Percentiles rank a stretch among this genome's conserved stretches.
These are phyloP conservation scores for Noturus placidus DNA, from an alignment of 2,113 vertebrate species.

Conservation along the genomic window DNA sequence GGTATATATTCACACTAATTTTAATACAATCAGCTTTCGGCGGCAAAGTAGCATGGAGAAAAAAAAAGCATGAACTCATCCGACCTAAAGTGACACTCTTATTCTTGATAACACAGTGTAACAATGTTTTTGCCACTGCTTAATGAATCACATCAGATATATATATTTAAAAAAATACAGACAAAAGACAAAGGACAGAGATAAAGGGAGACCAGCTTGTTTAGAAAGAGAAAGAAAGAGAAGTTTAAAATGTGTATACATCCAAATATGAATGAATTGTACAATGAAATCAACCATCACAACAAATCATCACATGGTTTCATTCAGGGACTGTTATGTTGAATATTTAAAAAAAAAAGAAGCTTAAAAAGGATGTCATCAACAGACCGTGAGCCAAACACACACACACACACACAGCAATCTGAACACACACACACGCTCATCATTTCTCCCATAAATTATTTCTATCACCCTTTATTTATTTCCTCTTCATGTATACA, in stretches of 20 bases:
- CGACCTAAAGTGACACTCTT: conserved; percentile 65
- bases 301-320: not conserved
- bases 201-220: not conserved
- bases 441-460: not conserved
- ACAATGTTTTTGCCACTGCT: conserved; percentile 67
- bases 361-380: not conserved
- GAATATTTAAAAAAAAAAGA: not conserved
- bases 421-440: not conserved
- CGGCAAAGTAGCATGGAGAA: conserved; percentile 58
- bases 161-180: conserved; percentile 41
- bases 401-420: not conserved
- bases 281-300: not conserved
- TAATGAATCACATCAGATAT: conserved; percentile 70
- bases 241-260: not conserved
- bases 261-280: not conserved
- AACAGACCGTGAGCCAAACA: not conserved
- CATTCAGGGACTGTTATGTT: not conserved
- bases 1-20: not conserved
- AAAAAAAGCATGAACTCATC: conserved; percentile 43
- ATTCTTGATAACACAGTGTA: conserved; percentile 63
- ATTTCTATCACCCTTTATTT: not conserved
- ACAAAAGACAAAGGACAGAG: conserved; percentile 57
- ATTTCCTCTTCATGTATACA: not conserved
- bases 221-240: not conserved
- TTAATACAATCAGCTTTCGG: conserved; percentile 41